phyloP scores from a whole-genome alignment of 2,113 vertebrate genomes.

The Gymnarchus niloticus region DNA sequence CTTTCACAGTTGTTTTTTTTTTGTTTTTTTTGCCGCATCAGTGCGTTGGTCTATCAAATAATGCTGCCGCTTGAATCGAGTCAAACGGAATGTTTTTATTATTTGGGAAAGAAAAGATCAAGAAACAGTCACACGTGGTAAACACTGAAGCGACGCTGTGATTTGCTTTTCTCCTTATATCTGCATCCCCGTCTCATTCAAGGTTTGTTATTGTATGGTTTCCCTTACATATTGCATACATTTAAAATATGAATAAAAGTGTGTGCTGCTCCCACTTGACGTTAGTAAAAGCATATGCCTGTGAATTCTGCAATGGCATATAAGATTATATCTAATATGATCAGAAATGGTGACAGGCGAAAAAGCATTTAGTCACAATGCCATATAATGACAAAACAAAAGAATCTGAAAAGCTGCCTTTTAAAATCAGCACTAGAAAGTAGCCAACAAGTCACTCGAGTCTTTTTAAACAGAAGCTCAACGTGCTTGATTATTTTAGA shows the following conservation, averaged over 20 bases:
- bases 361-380: too few species aligned
- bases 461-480: background rate
- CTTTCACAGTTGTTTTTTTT: constrained; percentile 10
- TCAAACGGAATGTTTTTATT: background rate
- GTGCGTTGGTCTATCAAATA: background rate
- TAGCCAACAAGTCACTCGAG: background rate
- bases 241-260: constrained; percentile 55
- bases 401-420: background rate
- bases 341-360: too few species aligned
- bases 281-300: constrained; percentile 19
- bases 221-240: constrained; percentile 47
- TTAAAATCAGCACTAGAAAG: background rate
- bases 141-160: background rate
- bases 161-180: constrained; percentile 1
- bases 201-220: constrained; percentile 52
- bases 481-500: background rate
- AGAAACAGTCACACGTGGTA: background rate
- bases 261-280: constrained; percentile 50
- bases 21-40: background rate
- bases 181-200: constrained; percentile 26
- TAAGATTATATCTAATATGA: too few species aligned
- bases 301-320: constrained; percentile 7
- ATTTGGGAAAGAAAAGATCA: background rate
- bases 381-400: background rate
- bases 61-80: background rate